Conservation (phyloP, 2,797 vertebrate species). For the Sparidentex hasta region DNA sequence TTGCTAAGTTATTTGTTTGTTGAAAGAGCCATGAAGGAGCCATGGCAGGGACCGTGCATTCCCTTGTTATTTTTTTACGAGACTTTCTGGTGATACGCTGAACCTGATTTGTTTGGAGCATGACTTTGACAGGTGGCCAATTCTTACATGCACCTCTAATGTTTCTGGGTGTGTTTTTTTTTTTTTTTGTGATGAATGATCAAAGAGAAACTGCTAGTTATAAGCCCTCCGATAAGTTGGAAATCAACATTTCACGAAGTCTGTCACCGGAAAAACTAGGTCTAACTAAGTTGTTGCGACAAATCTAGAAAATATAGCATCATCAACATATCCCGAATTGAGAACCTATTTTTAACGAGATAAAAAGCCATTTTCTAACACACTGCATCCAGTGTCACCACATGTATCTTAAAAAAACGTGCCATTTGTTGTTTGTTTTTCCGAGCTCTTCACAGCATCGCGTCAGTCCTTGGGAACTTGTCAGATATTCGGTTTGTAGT, state of each 20-base stretch:
- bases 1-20: too few relatives aligned
- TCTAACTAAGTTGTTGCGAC: conserved; percentile 69
- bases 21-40: too few relatives aligned
- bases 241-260: conserved; percentile 62
- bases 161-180: conserved; percentile 15
- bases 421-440: conserved; percentile 83
- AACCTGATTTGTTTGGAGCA: too few relatives aligned
- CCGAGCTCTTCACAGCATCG: conserved; percentile 71
- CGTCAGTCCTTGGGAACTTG: conserved; percentile 85
- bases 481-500: conserved; percentile 85
- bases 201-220: conserved; percentile 30
- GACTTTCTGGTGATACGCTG: too few relatives aligned
- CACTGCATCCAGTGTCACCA: conserved; percentile 71
- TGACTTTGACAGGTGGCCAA: too few relatives aligned
- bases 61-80: too few relatives aligned
- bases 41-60: too few relatives aligned
- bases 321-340: conserved; percentile 57
- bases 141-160: neutral
- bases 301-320: conserved; percentile 58
- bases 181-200: conserved; percentile 1
- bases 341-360: conserved; percentile 81
- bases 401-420: conserved; percentile 63
- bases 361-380: conserved; percentile 80
- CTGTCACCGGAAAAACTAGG: conserved; percentile 62
- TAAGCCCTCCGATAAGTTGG: conserved; percentile 47